These are phyloP conservation scores for Lasius platythorax DNA, from an alignment of 2,888 invertebrate genomes.

Conservation along the genomic window DNA sequence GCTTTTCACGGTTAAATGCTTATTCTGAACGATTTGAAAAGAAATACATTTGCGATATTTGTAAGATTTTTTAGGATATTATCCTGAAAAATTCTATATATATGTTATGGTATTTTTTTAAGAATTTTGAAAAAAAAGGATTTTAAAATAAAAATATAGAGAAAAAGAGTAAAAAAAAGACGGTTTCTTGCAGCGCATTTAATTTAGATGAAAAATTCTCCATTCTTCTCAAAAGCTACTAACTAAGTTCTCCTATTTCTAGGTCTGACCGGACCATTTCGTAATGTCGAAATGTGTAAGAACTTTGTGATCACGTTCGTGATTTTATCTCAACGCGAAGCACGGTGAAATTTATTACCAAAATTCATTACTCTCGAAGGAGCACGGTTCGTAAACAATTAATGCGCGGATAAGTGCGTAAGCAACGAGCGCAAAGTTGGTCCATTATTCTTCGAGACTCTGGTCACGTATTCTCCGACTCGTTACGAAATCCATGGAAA, in stretches of 20 bases:
- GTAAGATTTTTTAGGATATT: neutral
- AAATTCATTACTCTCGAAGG: conserved; percentile 27
- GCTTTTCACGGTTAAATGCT: conserved; percentile 21
- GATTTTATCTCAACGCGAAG: conserved; percentile 44
- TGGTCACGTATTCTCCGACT: conserved; percentile 35
- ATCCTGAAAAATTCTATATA: neutral
- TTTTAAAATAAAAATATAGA: conserved; percentile 9
- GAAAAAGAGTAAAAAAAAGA: neutral
- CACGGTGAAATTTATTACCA: conserved; percentile 54
- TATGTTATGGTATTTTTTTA: neutral
- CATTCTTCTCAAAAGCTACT: conserved; percentile 54
- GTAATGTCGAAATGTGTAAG: conserved; percentile 49
- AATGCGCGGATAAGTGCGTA: conserved; percentile 31
- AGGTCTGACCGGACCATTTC: conserved; percentile 30
- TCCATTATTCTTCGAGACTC: conserved; percentile 43
- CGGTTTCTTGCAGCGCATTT: neutral
- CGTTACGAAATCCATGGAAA: conserved; percentile 46
- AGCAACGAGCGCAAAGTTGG: conserved; percentile 28
- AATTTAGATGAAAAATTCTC: neutral
- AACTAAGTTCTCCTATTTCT: neutral
- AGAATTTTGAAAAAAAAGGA: neutral
- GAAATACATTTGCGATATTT: neutral
- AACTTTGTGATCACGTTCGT: conserved; percentile 5
- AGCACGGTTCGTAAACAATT: conserved; percentile 55
- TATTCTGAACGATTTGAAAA: neutral